Evolutionary conservation across 35 echinoderm and acorn worm species (phyloP).

Genomic region (Eucidaris tribuloides): DNA sequence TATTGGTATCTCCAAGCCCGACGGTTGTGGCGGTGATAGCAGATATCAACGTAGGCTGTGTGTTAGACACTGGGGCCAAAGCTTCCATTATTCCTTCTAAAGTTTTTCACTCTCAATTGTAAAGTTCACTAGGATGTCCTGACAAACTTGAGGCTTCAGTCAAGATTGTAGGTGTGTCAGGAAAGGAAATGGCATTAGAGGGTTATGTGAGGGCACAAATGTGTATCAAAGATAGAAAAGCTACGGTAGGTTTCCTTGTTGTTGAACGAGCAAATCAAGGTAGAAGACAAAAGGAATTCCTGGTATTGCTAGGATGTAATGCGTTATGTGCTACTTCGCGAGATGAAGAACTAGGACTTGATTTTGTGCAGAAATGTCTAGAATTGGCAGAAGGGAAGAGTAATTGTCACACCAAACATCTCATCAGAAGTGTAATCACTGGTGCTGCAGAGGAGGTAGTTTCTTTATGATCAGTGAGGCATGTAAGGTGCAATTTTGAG

Average conservation of each 20-base stretch:
- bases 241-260: constrained; percentile 33
- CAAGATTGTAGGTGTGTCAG: background rate
- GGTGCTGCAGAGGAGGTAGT: background rate
- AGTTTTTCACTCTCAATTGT: constrained; percentile 2
- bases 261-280: background rate
- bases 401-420: background rate
- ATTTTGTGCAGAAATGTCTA: background rate
- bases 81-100: constrained; percentile 51
- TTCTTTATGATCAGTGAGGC: too few species aligned
- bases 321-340: background rate
- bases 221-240: background rate
- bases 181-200: constrained; percentile 36
- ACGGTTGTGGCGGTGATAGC: constrained; percentile 19
- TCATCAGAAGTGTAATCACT: background rate
- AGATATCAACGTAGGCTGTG: constrained; percentile 25
- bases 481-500: background rate
- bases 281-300: background rate
- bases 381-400: background rate
- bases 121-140: background rate
- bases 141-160: background rate
- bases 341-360: background rate
- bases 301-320: constrained; percentile 35
- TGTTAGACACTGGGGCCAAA: constrained; percentile 56
- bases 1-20: constrained; percentile 44
- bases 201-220: constrained; percentile 10